Conservation (phyloP, 2,797 vertebrate species). For the Eremophila alpestris region DNA sequence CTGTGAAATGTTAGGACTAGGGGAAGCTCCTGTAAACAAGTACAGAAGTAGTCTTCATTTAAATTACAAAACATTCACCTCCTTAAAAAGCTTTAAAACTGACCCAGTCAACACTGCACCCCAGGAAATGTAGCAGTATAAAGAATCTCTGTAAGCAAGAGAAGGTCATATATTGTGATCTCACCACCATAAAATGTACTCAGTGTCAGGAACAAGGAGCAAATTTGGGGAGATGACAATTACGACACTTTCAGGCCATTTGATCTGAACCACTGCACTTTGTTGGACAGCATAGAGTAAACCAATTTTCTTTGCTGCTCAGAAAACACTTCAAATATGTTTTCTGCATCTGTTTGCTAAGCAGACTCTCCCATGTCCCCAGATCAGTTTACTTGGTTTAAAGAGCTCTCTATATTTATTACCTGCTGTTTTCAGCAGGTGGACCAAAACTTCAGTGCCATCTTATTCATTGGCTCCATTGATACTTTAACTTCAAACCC, state of each 20-base stretch:
- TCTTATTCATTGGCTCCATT: background rate
- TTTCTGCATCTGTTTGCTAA: conserved; percentile 28
- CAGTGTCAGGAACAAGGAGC: conserved; percentile 16
- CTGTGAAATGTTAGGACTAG: conserved; percentile 53
- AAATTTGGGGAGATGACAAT: conserved; percentile 30
- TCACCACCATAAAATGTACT: conserved; percentile 15
- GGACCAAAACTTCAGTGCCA: conserved; percentile 38
- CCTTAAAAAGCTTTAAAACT: conserved; percentile 72
- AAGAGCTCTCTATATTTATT: background rate
- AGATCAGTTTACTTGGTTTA: conserved; percentile 35
- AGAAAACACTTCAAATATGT: conserved; percentile 32
- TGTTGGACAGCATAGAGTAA: conserved; percentile 50
- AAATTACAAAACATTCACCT: conserved; percentile 67
- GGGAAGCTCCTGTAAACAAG: conserved; percentile 62
- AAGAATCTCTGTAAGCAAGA: conserved; percentile 39
- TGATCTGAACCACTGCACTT: conserved; percentile 58
- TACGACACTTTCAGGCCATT: conserved; percentile 9
- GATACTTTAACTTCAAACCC: conserved; percentile 22
- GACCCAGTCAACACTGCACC: conserved; percentile 44
- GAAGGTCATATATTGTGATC: conserved; percentile 26
- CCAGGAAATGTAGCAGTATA: conserved; percentile 29
- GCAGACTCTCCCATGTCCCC: conserved; percentile 19
- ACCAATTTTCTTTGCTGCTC: conserved; percentile 51
- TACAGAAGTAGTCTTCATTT: conserved; percentile 64
- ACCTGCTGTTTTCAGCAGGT: conserved; percentile 1